phyloP scores from a whole-genome alignment of 2,113 vertebrate species.

The Empidonax traillii region DNA sequence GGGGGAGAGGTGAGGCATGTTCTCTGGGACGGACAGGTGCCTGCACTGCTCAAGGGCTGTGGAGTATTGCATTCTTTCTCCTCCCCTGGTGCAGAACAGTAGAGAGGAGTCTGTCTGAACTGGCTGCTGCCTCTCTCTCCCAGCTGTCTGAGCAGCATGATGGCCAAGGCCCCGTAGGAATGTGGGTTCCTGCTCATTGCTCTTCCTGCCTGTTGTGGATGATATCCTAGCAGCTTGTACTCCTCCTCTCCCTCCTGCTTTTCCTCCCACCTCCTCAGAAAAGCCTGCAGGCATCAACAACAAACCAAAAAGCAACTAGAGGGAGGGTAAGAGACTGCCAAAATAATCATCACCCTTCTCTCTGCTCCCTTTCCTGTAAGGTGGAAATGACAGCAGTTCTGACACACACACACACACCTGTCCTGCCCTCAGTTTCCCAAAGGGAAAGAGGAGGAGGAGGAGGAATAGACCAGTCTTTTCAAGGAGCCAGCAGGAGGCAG shows the following conservation, averaged over 20 bases:
- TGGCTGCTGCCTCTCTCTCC: conserved; percentile 21
- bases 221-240: conserved; percentile 47
- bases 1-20: conserved; percentile 15
- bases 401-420: background rate
- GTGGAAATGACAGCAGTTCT: conserved; percentile 2
- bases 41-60: background rate
- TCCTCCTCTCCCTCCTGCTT: conserved; percentile 21
- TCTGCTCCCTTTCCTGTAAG: conserved; percentile 30
- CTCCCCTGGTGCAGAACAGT: background rate
- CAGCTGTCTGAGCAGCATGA: background rate
- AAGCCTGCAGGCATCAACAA: conserved; percentile 53
- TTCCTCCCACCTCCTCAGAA: background rate
- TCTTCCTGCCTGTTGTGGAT: conserved; percentile 51
- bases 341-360: conserved; percentile 46
- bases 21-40: conserved; percentile 25
- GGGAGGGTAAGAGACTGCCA: conserved; percentile 65
- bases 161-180: background rate
- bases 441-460: conserved; percentile 10
- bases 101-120: conserved; percentile 33
- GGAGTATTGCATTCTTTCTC: conserved; percentile 28
- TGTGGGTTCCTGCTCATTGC: conserved; percentile 43
- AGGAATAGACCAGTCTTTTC: conserved; percentile 29
- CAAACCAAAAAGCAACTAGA: conserved; percentile 64
- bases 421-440: conserved; percentile 22
- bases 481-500: conserved; percentile 47